A percentile compares a stretch with the other conserved stretches of the same genome.
These are phyloP conservation scores for Merluccius polli DNA, from an alignment of 2,797 vertebrate genomes.

Conservation along the genomic window DNA sequence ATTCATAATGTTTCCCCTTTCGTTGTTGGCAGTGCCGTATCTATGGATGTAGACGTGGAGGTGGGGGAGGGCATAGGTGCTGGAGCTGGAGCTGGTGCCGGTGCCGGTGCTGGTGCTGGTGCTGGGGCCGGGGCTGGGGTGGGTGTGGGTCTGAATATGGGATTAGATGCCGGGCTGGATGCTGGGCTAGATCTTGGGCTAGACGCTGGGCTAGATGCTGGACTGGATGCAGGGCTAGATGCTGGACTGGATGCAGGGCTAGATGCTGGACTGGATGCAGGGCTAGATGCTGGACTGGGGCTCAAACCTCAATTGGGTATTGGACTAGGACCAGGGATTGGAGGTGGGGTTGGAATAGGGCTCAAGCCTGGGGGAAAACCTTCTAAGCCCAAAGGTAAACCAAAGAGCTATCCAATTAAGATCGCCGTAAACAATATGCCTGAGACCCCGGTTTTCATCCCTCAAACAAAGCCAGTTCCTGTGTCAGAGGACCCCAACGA, in stretches of 20 bases:
- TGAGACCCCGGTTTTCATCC: constrained; percentile 79
- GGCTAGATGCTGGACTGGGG: background rate
- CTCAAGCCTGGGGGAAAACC: constrained; percentile 8
- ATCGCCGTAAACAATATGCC: constrained; percentile 81
- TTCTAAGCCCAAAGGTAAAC: constrained; percentile 21
- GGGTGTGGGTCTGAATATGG: background rate
- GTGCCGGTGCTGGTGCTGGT: background rate
- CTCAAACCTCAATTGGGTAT: too few species aligned
- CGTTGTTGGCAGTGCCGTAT: background rate
- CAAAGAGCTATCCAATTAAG: constrained; percentile 73
- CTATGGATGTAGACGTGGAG: background rate
- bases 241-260: constrained; percentile 13
- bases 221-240: constrained; percentile 8
- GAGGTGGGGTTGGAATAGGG: background rate
- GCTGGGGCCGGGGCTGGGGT: constrained; percentile 1
- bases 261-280: background rate
- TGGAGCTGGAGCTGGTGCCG: background rate
- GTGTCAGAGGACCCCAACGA: constrained; percentile 72
- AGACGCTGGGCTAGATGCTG: constrained; percentile 11
- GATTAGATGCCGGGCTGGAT: background rate
- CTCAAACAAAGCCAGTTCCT: constrained; percentile 64
- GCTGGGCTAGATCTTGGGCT: background rate
- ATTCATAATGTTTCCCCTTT: background rate
- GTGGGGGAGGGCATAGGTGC: background rate
- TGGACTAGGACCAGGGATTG: background rate